A percentile compares a stretch with the other conserved stretches of the same genome.
These are phyloP conservation scores for Camponotus vicinus DNA, from an alignment of 1,140 invertebrate genomes.

Conservation along the genomic window DNA sequence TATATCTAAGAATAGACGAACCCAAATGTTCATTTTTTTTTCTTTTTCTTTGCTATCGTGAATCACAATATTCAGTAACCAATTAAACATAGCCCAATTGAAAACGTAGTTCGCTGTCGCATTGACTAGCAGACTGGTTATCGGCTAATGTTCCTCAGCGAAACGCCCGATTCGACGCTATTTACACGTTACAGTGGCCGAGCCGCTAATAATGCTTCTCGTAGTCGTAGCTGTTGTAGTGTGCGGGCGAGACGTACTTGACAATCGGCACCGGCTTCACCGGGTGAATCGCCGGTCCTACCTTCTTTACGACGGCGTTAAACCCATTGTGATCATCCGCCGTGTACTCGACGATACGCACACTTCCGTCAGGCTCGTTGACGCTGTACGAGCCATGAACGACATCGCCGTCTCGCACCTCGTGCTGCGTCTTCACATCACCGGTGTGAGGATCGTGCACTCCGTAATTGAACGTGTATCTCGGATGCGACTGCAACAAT, in stretches of 20 bases:
- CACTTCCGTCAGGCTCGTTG: constrained; percentile 86
- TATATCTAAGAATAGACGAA: not conserved
- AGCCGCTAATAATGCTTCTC: constrained; percentile 79
- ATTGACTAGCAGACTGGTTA: constrained; percentile 7
- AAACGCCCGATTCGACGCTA: constrained; percentile 40
- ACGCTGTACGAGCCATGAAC: constrained; percentile 87
- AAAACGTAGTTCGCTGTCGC: constrained; percentile 1
- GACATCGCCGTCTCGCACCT: constrained; percentile 86
- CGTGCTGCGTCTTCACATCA: constrained; percentile 86
- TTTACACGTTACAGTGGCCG: constrained; percentile 21
- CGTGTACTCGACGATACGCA: constrained; percentile 86
- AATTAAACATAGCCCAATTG: not conserved
- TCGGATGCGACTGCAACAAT: constrained; percentile 83
- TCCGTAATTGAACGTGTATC: constrained; percentile 86
- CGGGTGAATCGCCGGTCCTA: constrained; percentile 84
- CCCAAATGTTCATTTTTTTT: not conserved
- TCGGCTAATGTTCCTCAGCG: constrained; percentile 12
- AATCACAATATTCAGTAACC: not conserved
- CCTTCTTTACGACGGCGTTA: constrained; percentile 86
- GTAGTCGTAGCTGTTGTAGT: constrained; percentile 83
- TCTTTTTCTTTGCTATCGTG: not conserved
- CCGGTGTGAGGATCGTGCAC: constrained; percentile 87
- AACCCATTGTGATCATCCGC: constrained; percentile 87
- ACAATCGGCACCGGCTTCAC: constrained; percentile 76
- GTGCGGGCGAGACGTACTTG: constrained; percentile 82